These are phyloP conservation scores for Rhea pennata DNA, from an alignment of 2,113 vertebrate genomes.

Conservation along the genomic window DNA sequence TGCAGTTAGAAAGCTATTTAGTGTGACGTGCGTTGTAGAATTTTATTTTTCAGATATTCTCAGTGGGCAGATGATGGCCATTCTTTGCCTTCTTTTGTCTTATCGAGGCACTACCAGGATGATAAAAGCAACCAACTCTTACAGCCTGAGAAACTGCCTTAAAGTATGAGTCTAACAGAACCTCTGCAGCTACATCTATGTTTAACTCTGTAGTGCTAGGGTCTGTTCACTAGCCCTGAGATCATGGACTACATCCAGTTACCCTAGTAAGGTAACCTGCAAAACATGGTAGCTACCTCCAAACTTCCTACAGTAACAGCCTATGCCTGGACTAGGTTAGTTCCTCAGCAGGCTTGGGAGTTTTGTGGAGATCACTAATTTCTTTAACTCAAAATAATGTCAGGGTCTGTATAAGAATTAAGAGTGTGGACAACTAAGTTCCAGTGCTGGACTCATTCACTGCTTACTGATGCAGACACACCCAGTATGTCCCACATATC, in stretches of 20 bases:
- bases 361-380: not conserved
- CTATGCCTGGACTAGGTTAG: not conserved
- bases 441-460: not conserved
- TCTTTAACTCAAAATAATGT: not conserved
- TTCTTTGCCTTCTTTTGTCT: not conserved
- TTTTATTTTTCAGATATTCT: not conserved
- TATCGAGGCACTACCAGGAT: not conserved
- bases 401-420: not conserved
- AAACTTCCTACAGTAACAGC: not conserved
- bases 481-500: not conserved
- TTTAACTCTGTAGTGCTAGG: not conserved
- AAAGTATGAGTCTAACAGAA: not conserved
- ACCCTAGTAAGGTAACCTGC: not conserved
- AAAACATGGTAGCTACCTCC: not conserved
- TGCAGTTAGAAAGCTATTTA: not conserved
- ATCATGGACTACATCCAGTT: not conserved
- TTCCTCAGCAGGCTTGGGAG: not conserved
- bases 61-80: not conserved
- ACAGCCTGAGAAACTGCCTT: not conserved
- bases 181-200: not conserved
- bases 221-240: not conserved
- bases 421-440: not conserved
- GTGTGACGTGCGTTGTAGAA: not conserved
- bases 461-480: not conserved
- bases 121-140: not conserved